Evolutionary conservation across 2,888 invertebrate genomes (phyloP).

Genomic region (Pardosa pseudoannulata): DNA sequence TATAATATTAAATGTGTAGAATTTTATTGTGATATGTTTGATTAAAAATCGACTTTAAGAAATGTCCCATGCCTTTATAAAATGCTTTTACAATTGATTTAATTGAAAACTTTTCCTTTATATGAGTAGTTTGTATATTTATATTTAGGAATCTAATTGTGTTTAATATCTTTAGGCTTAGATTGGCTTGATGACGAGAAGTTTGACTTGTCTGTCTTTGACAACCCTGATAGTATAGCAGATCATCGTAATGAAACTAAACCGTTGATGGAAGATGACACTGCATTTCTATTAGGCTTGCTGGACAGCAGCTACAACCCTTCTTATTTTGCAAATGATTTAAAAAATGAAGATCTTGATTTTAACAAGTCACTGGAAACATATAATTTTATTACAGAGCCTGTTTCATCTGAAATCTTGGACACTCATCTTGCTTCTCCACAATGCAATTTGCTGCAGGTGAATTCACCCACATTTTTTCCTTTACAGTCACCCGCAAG

Average conservation of each 20-base stretch:
- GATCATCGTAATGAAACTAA: constrained; percentile 27
- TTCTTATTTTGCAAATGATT: constrained; percentile 30
- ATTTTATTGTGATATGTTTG: too few relatives aligned
- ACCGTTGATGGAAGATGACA: constrained; percentile 22
- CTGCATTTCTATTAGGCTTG: constrained; percentile 11
- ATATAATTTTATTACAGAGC: background rate
- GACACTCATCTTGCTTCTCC: constrained; percentile 23
- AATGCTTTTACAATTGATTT: too few relatives aligned
- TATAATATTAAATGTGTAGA: too few relatives aligned
- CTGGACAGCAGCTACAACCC: background rate
- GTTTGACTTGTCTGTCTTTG: constrained; percentile 34
- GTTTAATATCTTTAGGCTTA: constrained; percentile 30
- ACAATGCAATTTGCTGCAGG: background rate
- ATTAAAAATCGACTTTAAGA: too few relatives aligned
- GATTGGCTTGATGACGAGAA: constrained; percentile 62
- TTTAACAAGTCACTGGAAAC: background rate
- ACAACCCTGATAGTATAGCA: constrained; percentile 13
- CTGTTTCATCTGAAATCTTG: constrained; percentile 19
- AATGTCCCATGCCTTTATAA: too few relatives aligned
- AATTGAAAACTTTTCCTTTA: too few relatives aligned
- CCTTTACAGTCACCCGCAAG: constrained; percentile 26
- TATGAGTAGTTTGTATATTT: too few relatives aligned
- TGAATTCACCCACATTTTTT: background rate
- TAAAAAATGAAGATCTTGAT: constrained; percentile 10
- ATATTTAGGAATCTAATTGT: too few relatives aligned